Conservation (phyloP, 2,888 invertebrate species). For the Cylindroiulus punctatus region DNA sequence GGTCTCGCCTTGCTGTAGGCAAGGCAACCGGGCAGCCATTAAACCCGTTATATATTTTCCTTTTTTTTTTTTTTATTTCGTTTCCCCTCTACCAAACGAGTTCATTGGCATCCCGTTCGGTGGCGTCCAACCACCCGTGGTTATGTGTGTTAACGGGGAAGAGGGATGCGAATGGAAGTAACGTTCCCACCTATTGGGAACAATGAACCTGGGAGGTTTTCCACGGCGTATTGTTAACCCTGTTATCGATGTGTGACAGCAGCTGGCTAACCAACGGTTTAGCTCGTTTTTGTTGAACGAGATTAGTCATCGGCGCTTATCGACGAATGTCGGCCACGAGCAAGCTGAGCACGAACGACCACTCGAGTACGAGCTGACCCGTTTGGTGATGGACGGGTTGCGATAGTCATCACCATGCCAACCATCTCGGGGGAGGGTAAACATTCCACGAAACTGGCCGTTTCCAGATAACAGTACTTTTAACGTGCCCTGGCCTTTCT, state of each 20-base stretch:
- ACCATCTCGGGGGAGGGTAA: not conserved
- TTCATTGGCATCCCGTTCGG: slow-evolving; percentile 38
- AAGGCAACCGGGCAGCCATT: slow-evolving; percentile 38
- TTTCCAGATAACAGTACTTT: not conserved
- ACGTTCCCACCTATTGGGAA: slow-evolving; percentile 42
- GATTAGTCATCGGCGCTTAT: slow-evolving; percentile 38
- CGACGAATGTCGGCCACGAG: slow-evolving; percentile 42
- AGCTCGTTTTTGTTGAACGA: slow-evolving; percentile 7
- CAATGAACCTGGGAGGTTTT: slow-evolving; percentile 38
- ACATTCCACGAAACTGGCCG: not conserved
- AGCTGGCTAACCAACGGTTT: slow-evolving; percentile 23
- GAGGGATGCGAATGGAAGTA: slow-evolving; percentile 37
- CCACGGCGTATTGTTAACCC: not conserved
- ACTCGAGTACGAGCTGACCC: not conserved
- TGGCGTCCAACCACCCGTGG: slow-evolving; percentile 42
- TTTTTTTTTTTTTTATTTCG: not conserved
- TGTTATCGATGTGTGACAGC: slow-evolving; percentile 38
- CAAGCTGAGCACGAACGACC: slow-evolving; percentile 6
- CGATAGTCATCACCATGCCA: slow-evolving; percentile 17
- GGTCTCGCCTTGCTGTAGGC: slow-evolving; percentile 37
- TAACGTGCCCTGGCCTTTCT: no score
- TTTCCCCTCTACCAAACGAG: slow-evolving; percentile 24
- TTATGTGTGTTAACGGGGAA: slow-evolving; percentile 42
- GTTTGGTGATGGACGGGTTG: slow-evolving; percentile 14
- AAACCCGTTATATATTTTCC: not conserved